Percentiles rank a stretch among this genome's conserved stretches.
These are phyloP conservation scores for Virgularia gustaviana DNA, from an alignment of 92 coral and sea anemone species.

Conservation along the genomic window DNA sequence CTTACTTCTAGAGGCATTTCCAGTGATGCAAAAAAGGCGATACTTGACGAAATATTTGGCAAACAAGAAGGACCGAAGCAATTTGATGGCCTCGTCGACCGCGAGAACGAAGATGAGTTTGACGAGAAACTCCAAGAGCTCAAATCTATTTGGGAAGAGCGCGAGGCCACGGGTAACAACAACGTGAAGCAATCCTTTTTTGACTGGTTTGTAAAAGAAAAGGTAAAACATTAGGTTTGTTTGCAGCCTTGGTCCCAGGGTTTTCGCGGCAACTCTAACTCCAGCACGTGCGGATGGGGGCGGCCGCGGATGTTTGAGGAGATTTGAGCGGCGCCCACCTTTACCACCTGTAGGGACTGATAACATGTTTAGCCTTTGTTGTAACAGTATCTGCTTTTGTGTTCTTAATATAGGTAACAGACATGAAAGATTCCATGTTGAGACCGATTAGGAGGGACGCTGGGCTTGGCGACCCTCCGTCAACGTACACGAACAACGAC, in stretches of 20 bases:
- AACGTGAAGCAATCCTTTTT: neutral
- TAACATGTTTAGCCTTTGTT: too few species aligned
- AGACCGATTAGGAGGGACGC: conserved; percentile 35
- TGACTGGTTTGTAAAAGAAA: conserved; percentile 9
- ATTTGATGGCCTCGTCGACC: conserved; percentile 31
- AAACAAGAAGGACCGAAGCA: conserved; percentile 35
- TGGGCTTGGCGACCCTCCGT: conserved; percentile 48
- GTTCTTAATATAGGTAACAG: conserved; percentile 27
- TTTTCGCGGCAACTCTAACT: too few species aligned
- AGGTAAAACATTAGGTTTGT: too few species aligned
- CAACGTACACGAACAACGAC: conserved; percentile 28
- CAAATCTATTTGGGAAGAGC: neutral
- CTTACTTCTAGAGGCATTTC: conserved; percentile 29
- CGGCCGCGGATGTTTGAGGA: too few species aligned
- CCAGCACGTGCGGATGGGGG: too few species aligned
- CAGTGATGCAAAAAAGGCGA: neutral
- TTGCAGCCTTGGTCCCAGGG: too few species aligned
- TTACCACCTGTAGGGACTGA: too few species aligned
- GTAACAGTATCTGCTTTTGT: too few species aligned
- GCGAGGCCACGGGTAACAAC: neutral
- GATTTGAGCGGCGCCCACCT: too few species aligned
- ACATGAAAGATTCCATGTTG: conserved; percentile 42
- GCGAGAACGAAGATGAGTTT: neutral
- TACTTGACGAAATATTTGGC: conserved; percentile 40
- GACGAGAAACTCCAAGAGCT: neutral